Evolutionary conservation across 1,140 invertebrate genomes (phyloP).

Genomic region (Charaxes varanes): DNA sequence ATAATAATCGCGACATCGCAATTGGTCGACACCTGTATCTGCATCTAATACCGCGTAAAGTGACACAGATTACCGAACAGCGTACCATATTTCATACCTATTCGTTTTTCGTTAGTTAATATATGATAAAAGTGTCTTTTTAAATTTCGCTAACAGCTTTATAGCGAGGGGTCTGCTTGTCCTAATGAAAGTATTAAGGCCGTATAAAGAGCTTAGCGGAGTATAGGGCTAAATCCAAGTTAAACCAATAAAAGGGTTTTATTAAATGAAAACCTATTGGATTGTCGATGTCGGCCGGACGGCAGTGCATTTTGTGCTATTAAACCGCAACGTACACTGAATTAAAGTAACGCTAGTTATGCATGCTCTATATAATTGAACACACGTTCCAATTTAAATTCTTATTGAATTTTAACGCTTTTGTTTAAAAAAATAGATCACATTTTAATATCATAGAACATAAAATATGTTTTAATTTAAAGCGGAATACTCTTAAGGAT

Average conservation of each 20-base stretch:
- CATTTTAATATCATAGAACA: too few species aligned
- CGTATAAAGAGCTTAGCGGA: constrained; percentile 37
- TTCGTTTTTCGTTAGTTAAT: too few species aligned
- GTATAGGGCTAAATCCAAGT: constrained; percentile 60
- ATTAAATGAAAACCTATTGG: constrained; percentile 70
- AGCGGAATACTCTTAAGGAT: too few species aligned
- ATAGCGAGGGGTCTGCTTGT: constrained; percentile 10
- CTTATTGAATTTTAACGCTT: too few species aligned
- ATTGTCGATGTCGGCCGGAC: constrained; percentile 45
- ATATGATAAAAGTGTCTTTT: neutral
- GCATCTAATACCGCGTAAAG: constrained; percentile 20
- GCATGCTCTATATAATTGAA: neutral
- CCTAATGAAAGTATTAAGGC: constrained; percentile 22
- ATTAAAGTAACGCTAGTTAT: constrained; percentile 3
- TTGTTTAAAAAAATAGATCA: too few species aligned
- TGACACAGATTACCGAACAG: constrained; percentile 19
- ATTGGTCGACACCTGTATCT: constrained; percentile 19
- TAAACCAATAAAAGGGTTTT: constrained; percentile 72
- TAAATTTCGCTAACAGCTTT: constrained; percentile 11
- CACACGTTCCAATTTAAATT: too few species aligned
- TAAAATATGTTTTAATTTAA: too few species aligned
- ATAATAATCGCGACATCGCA: constrained; percentile 13
- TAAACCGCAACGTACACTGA: constrained; percentile 29
- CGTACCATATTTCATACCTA: too few species aligned
- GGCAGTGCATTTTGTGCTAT: constrained; percentile 43